phyloP scores from a whole-genome alignment of 2,797 vertebrate genomes.

The Rhynchotus rufescens region DNA sequence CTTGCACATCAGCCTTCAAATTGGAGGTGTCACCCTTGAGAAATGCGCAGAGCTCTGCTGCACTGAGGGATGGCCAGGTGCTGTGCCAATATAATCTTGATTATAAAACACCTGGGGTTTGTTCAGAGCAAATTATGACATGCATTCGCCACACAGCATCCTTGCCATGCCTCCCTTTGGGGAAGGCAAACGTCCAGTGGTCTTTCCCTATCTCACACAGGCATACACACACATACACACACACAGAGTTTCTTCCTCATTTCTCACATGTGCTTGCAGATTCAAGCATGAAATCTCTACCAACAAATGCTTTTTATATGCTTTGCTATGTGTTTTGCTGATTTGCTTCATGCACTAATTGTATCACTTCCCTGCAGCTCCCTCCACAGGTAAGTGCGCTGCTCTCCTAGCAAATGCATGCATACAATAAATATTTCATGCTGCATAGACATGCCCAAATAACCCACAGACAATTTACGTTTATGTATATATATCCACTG shows the following conservation, averaged over 20 bases:
- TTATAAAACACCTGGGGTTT: not conserved
- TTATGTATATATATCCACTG: fast-evolving
- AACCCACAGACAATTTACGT: not conserved
- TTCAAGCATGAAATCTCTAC: slow-evolving; percentile 20
- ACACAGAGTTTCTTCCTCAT: fast-evolving
- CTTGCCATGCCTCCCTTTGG: not conserved
- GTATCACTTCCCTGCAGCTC: not conserved
- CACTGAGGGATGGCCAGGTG: not conserved
- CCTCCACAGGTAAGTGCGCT: not conserved
- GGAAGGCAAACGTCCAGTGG: fast-evolving
- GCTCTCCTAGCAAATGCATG: not conserved
- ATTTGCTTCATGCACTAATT: not conserved
- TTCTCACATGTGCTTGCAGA: not conserved
- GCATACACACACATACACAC: fast-evolving
- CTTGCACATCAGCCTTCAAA: not conserved
- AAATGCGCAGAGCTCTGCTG: not conserved
- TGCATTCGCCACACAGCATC: not conserved
- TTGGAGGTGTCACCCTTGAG: not conserved
- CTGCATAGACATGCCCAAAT: not conserved
- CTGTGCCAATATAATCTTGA: not conserved
- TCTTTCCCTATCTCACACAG: not conserved
- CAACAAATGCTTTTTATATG: not conserved
- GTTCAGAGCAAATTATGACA: not conserved
- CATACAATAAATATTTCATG: not conserved
- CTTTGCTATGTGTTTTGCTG: not conserved